Base-by-base conservation (phyloP, 2,113 vertebrate genomes). In the Poecile atricapillus region DNA sequence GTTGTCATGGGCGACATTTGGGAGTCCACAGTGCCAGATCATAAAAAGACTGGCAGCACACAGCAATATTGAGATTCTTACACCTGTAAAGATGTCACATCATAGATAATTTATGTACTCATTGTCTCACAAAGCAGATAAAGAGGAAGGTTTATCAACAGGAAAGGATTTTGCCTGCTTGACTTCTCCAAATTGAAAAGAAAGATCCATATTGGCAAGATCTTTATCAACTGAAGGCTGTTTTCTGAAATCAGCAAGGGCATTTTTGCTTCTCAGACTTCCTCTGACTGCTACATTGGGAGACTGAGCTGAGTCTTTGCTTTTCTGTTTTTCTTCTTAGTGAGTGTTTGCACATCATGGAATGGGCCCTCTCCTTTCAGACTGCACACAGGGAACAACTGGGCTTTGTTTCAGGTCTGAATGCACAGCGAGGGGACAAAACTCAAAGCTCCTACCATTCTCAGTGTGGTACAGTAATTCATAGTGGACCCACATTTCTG, bases 21-120 rank as follows among this genome's bases (percentile, higher is more conserved):
- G 1, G 25, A 87, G 53, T 27, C 44, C 5, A 0, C 28, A 13
- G 44, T 41, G 81, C 91, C 89, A 91, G 76, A 67, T 76, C 58
- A 75, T 95, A 73, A 93, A 89, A 64, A 44, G 52, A 50, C 27
- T 91, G 87, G 69, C 95, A 91, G 86, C 8, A 1, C 1, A 4
- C 15, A 69, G 60, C 62, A 62, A 52, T 62, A 76, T 1, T 49
- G 65, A 75, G 74, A 89, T 44, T 56, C 65, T 79, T 58, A 82
- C 83, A 94, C 89, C 81, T 96, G 69, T 87, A 91, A 93, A 91
- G 58, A 62, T 85, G 83, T 93, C 87, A 87, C 60, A 71, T 49
- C 10, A 4, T 24, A 73, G 77, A 44, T 82, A 89, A 63, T 46
- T 16, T n/a, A 43, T 2, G 0, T 35, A 44, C 33, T 88, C 73